Percentiles rank a stretch among this genome's conserved stretches.
Evolutionary conservation across 2,113 vertebrate species (phyloP).

Genomic region (Arothron firmamentum): DNA sequence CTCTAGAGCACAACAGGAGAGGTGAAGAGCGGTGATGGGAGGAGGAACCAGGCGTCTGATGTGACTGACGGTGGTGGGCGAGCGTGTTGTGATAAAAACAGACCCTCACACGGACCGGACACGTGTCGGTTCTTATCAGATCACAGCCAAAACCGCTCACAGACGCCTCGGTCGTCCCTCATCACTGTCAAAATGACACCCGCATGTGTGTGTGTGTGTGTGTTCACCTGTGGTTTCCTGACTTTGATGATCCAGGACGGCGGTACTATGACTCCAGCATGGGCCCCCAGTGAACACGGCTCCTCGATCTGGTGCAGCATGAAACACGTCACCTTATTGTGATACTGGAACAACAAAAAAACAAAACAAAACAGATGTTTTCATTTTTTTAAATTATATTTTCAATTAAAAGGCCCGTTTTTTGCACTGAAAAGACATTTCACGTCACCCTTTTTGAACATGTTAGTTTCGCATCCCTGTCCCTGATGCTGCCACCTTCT

Average conservation of each 20-base stretch:
- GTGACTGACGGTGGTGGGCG: constrained; percentile 6
- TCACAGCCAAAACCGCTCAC: constrained; percentile 7
- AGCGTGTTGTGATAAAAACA: constrained; percentile 22
- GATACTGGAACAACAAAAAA: constrained; percentile 77
- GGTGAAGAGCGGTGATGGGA: constrained; percentile 41
- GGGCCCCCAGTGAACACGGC: constrained; percentile 92
- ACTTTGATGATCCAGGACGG: constrained; percentile 99
- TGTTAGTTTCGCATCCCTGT: no score
- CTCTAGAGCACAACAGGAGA: constrained; percentile 58
- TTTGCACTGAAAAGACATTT: neutral
- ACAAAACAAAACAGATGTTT: neutral
- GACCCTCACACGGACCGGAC: constrained; percentile 34
- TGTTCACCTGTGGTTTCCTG: constrained; percentile 92
- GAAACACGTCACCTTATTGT: constrained; percentile 99
- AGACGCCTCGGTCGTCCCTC: constrained; percentile 35
- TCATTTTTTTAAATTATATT: neutral
- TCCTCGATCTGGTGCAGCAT: constrained; percentile 98
- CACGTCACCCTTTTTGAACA: neutral
- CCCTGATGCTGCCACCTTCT: no score
- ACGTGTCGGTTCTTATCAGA: constrained; percentile 47
- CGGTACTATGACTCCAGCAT: constrained; percentile 93
- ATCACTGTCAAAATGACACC: constrained; percentile 22
- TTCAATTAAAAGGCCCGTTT: no score
- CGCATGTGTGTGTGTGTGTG: constrained; percentile 6
- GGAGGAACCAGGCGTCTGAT: constrained; percentile 43